Base-by-base conservation (phyloP, 1,140 invertebrate species). In the Caenorhabditis latens region DNA sequence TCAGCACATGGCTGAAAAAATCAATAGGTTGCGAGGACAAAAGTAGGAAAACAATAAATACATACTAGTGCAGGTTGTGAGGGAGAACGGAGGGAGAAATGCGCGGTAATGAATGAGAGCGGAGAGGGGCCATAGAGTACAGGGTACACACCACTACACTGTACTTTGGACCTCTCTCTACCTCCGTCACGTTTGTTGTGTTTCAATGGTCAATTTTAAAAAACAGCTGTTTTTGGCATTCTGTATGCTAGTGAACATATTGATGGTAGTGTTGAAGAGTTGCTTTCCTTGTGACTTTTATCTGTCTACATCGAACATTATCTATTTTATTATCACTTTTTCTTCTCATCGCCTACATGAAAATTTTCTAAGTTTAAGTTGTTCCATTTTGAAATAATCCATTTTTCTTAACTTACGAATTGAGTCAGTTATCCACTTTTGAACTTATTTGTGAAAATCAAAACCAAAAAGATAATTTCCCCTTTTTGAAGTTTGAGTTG, bases 1-100 rank as follows among this genome's bases (percentile, higher is more conserved):
- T n/a, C 43, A 79, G 71, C 71, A 79, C 71, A 79, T 71, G 65
- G 65, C 16, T 43, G 65, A 11, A 71, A 46, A 79, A 50, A 79
- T 79, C 71, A 21, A 79, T 79, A 79, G 46, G 46, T 79, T 79
- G n/a, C 5, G 21, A 63, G 14, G 24, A 32, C 2, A 13, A 21
- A 9, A 13, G 21, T 11, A 14, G 46, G 46, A 13, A 24, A 50
- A 67, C 8, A 42, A 67, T 13, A 8, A 19, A 46, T 46, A 71
- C 13, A n/a, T 46, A 16, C 9, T 13, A 13, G 42, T 71, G 4
- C 40, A 46, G 11, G 46, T n/a, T 8, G 43, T 50, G 42, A 71
- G 65, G 42, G 42, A 50, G 71, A 24, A 32, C 43, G n/a, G 42
- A 46, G 53, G 71, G n/a, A 9, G 42, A 8, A 40, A 32, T n/a